Evolutionary conservation across 1,140 invertebrate species (phyloP), one percentile per base, ranked within the genome.

Genomic region (Drosophila kanapiae): DNA sequence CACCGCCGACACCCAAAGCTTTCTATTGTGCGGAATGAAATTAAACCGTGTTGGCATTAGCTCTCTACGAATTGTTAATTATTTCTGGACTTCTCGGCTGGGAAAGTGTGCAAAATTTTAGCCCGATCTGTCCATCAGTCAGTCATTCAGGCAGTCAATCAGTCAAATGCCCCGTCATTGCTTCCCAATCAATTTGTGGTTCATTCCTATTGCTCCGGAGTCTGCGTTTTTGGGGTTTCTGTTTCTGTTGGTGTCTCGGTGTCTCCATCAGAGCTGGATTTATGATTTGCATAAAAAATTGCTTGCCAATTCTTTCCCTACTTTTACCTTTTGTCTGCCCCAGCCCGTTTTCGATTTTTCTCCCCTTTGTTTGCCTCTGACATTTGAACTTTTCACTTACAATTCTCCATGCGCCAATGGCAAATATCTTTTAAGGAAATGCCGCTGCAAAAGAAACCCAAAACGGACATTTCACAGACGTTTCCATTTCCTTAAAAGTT

Each of bases 281-380:
- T 90, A 90, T 90, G 85, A 90, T 90, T 90, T 90, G 85, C 85
- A 90, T 86, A 88, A 88, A 88, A 88, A 85, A 82, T 82, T 76
- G 79, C 62, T 81, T 79, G 78, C 61, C 86, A 85, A 91, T 91
- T 91, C 79, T 91, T 67, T 80, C 64, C 40, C 64, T 85, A 91
- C 86, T 91, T 82, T 91, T 91, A 88, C 88, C 78, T 88, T 83
- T 91, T 91, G 80, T 87, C 68, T 79, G 78, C 49, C 64, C 77
- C 61, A 75, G 78, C 47, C 61, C 38, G 40, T 54, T 78, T 80
- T 87, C 80, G 78, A 23, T 83, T 69, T 48, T 49, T 40, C 35
- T 70, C 69, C 42, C 54, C 69, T 62, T 72, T 48, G 62, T 63
- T 64, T 80, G 69, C 35, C 57, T 56, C 53, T 72, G 70, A 74